Percentiles rank a stretch among this genome's conserved stretches.
These are phyloP conservation scores for Microtus oregoni DNA, from an alignment of 2,113 vertebrate genomes.

Conservation along the genomic window DNA sequence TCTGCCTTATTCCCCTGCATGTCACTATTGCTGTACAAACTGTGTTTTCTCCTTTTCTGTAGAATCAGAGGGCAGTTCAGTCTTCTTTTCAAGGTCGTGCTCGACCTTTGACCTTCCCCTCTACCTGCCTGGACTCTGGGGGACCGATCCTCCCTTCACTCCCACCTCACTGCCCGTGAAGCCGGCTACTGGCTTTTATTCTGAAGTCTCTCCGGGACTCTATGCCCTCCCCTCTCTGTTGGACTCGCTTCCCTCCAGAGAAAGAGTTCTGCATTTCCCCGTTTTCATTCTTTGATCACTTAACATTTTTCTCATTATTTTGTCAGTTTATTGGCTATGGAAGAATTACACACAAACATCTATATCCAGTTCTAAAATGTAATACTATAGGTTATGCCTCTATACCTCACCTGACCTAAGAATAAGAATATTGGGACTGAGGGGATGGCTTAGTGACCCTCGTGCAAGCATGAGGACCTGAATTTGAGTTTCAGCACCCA, in stretches of 20 bases:
- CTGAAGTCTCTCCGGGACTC: neutral
- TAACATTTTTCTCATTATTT: neutral
- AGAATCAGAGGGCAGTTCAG: neutral
- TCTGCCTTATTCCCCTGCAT: accelerated
- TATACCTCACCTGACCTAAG: neutral
- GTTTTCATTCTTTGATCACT: neutral
- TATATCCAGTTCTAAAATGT: neutral
- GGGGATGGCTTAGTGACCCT: neutral
- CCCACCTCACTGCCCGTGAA: neutral
- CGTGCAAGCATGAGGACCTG: neutral
- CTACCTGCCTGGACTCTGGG: neutral
- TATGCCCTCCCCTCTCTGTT: neutral
- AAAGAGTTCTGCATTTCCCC: neutral
- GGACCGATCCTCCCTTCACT: neutral
- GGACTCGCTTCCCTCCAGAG: neutral
- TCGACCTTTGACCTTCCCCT: neutral
- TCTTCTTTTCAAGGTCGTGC: neutral
- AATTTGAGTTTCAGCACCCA: neutral
- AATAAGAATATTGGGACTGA: neutral
- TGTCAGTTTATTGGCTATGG: neutral
- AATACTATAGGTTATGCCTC: neutral
- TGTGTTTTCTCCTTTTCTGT: neutral
- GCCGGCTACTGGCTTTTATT: neutral
- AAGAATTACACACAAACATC: neutral
- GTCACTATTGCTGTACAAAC: neutral